phyloP scores from a whole-genome alignment of 2,113 vertebrate species.

The Azemiops feae region DNA sequence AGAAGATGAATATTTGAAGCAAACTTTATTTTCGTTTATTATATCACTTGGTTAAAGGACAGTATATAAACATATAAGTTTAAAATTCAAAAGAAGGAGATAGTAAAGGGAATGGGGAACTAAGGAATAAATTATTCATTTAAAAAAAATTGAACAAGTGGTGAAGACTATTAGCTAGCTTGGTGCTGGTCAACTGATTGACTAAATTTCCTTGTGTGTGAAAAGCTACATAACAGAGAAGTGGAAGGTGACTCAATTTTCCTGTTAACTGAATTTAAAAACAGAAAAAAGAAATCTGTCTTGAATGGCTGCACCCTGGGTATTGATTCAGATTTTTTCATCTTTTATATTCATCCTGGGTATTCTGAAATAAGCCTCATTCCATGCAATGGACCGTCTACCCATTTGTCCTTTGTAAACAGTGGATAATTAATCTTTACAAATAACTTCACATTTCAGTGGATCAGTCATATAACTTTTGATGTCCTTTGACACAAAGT shows the following conservation, averaged over 20 bases:
- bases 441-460: background rate
- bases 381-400: background rate
- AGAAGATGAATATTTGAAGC: background rate
- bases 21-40: background rate
- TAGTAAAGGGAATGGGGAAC: background rate
- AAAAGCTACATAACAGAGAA: background rate
- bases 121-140: background rate
- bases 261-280: background rate
- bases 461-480: background rate
- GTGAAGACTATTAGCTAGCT: background rate
- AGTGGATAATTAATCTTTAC: background rate
- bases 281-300: background rate
- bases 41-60: background rate
- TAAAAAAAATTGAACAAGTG: background rate
- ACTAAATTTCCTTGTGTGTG: background rate
- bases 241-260: background rate
- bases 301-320: background rate
- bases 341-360: background rate
- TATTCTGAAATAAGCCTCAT: background rate
- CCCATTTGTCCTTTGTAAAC: background rate
- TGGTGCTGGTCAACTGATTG: background rate
- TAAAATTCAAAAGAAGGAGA: background rate
- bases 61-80: background rate
- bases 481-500: background rate
- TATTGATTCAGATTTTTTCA: background rate